Evolutionary conservation across 30 jellyfish, hydroid and myxozoan genomes (phyloP).

Genomic region (Cassiopea xamachana): DNA sequence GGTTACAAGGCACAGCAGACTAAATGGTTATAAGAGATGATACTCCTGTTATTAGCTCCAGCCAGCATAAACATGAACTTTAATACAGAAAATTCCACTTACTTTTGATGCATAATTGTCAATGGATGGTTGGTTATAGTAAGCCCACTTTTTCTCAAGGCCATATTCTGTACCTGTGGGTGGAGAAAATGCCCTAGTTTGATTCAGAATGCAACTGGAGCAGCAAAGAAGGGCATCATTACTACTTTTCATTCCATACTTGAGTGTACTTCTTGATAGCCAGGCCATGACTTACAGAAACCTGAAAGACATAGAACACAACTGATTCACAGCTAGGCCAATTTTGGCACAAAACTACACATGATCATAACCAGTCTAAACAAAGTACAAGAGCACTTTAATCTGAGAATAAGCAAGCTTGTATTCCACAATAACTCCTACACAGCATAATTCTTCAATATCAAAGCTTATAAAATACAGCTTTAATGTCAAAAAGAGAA

Average conservation of each 20-base stretch:
- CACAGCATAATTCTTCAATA: too few relatives aligned
- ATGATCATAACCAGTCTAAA: not conserved
- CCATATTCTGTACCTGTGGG: slow-evolving; percentile 93
- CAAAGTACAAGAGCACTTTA: not conserved
- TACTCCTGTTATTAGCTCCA: too few relatives aligned
- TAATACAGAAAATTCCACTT: not conserved
- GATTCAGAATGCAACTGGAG: slow-evolving; percentile 22
- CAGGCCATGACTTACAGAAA: slow-evolving; percentile 32
- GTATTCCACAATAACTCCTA: too few relatives aligned
- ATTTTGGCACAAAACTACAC: not conserved
- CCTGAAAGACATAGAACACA: not conserved
- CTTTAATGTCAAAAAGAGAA: too few relatives aligned
- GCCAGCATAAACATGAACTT: too few relatives aligned
- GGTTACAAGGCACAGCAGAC: too few relatives aligned
- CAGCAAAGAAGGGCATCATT: slow-evolving; percentile 7
- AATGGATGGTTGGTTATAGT: slow-evolving; percentile 88
- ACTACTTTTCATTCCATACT: not conserved
- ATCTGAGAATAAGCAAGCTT: too few relatives aligned
- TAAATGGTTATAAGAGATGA: too few relatives aligned
- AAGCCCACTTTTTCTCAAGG: slow-evolving; percentile 97
- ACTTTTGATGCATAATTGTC: slow-evolving; percentile 91
- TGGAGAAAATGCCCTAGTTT: slow-evolving; percentile 57
- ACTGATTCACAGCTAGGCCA: not conserved
- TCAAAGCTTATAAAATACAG: too few relatives aligned
- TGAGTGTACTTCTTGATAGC: slow-evolving; percentile 32